phyloP scores from a whole-genome alignment of 53 echinoderm and acorn worm genomes.

The Paracentrotus lividus region DNA sequence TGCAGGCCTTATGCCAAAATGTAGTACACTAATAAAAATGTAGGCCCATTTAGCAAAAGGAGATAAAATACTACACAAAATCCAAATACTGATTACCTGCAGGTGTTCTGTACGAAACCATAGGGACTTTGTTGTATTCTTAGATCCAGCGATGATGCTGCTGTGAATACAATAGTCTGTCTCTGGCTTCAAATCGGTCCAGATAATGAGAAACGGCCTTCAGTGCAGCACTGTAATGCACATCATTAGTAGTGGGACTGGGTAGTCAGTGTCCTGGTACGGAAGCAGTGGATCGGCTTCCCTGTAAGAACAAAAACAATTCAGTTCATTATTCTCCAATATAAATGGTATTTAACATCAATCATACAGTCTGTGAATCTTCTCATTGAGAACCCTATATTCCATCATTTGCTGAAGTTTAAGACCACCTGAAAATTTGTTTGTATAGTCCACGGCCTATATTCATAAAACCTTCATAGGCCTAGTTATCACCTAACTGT shows the following conservation, averaged over 20 bases:
- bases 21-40: too few relatives aligned
- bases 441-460: too few relatives aligned
- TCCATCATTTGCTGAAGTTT: too few relatives aligned
- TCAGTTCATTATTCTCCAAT: too few relatives aligned
- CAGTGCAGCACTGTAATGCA: not conserved
- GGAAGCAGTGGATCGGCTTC: not conserved
- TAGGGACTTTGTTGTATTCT: constrained; percentile 66
- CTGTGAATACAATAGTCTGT: constrained; percentile 76
- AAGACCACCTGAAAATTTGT: too few relatives aligned
- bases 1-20: too few relatives aligned
- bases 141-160: not conserved
- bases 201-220: not conserved
- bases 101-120: constrained; percentile 8
- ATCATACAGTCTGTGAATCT: too few relatives aligned
- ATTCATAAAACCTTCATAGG: too few relatives aligned
- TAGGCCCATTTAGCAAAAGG: too few relatives aligned
- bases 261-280: constrained; percentile 11
- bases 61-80: not conserved
- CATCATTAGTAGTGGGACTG: not conserved
- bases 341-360: too few relatives aligned
- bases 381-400: too few relatives aligned
- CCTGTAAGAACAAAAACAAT: not conserved
- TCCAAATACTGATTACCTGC: not conserved
- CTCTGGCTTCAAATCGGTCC: constrained; percentile 51
- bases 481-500: too few relatives aligned